Percentiles rank a stretch among this genome's conserved stretches.
Conservation (phyloP, 2,113 vertebrate genomes). For the Corydoras sp. region DNA sequence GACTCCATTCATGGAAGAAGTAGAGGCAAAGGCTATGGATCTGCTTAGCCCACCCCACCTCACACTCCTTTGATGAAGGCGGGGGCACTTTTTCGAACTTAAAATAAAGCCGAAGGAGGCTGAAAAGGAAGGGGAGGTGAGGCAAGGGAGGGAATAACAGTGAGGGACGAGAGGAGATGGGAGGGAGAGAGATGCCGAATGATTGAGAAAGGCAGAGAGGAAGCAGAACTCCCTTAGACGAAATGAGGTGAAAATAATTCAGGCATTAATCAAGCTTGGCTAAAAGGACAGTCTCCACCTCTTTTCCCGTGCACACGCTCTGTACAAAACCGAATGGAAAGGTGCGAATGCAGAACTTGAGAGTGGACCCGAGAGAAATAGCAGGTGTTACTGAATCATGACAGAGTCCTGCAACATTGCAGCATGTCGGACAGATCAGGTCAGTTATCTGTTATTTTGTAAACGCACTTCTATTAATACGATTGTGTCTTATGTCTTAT, state of each 20-base stretch:
- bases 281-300: conserved; percentile 61
- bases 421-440: conserved; percentile 66
- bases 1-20: conserved; percentile 69
- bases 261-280: conserved; percentile 76
- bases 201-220: conserved; percentile 75
- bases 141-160: conserved; percentile 40
- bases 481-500: too few species aligned
- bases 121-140: conserved; percentile 34
- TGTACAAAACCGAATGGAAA: conserved; percentile 63
- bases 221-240: conserved; percentile 75
- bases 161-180: conserved; percentile 28
- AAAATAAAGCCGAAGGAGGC: conserved; percentile 44
- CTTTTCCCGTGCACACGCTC: conserved; percentile 24
- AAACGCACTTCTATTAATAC: background rate
- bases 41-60: conserved; percentile 56
- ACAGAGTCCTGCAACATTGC: conserved; percentile 63
- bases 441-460: conserved; percentile 51
- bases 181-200: conserved; percentile 58
- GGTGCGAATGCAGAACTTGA: conserved; percentile 71
- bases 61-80: conserved; percentile 18
- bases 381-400: conserved; percentile 68
- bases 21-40: conserved; percentile 66
- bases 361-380: conserved; percentile 62
- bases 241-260: conserved; percentile 82
- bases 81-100: conserved; percentile 41